Base-by-base conservation (phyloP, 1,140 invertebrate genomes). In the Procambarus clarkii region DNA sequence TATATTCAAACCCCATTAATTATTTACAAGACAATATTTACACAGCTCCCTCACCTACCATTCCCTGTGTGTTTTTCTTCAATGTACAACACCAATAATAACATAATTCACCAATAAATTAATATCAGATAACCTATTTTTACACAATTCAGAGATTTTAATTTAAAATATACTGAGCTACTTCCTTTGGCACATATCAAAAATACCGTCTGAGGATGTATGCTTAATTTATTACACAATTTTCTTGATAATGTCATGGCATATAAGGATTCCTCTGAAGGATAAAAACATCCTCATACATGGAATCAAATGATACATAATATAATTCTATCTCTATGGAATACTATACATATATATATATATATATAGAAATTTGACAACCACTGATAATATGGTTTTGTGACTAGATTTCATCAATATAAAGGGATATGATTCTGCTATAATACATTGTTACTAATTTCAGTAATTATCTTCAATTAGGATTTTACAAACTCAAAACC, bases 301-400 rank as follows among this genome's bases (percentile, higher is more conserved):
- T 60, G 50, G 34, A 79, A 86, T 76, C 48, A 77, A 34, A 50
- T 21, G 34, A 78, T 77, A 87, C 74, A 77, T 78, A 13, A 54
- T 50, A 58, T 87, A 77, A 79, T 60, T 87, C 74, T 86, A 86
- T 77, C 21, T 71, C 83, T 86, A 86, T 58, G 13, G 34, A 60
- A 58, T 60, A 79, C 85, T 87, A 54, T 87, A 87, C 85, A 87
- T 78, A 87, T 60, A 76, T 86, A 77, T 87, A 87, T 78, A 87
- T 60, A 76, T 86, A 77, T 87, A 78, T 58, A 79, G 85, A 87
- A 24, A 79, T 79, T 78, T 78, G 34, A 78, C 58, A 58, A 87
- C 74, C 71, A 87, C 34, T 87, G 24, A 87, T 46, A 86, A 77
- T 79, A 54, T 86, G 48, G 34, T 78, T 77, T 58, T 64, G 24